phyloP scores from a whole-genome alignment of 2,888 invertebrate species.

The Cheilosia variabilis region DNA sequence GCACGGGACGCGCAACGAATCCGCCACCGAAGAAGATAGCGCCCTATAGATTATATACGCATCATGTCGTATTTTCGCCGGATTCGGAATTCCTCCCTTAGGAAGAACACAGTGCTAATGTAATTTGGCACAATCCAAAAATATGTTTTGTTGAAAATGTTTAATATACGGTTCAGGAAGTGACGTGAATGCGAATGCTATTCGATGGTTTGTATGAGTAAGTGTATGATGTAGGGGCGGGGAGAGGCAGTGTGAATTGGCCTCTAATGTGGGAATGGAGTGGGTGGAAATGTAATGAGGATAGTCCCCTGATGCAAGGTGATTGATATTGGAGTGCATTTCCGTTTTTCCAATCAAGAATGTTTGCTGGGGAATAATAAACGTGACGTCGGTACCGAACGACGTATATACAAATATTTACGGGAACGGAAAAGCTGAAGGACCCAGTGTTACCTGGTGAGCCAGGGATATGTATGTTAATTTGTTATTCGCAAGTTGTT shows the following conservation, averaged over 20 bases:
- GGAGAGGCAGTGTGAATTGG: neutral
- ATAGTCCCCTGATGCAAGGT: neutral
- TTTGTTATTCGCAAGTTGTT: too few species aligned
- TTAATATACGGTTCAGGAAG: constrained; percentile 45
- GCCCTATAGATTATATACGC: constrained; percentile 65
- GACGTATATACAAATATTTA: too few species aligned
- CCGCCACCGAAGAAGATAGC: constrained; percentile 35
- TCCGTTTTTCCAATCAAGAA: neutral
- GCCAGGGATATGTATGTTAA: too few species aligned
- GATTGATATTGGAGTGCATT: constrained; percentile 5
- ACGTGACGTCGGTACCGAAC: too few species aligned
- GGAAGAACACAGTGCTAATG: constrained; percentile 38
- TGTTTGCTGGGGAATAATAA: neutral
- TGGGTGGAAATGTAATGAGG: constrained; percentile 12
- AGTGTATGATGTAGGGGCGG: neutral
- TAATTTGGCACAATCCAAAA: constrained; percentile 65
- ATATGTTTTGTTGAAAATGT: constrained; percentile 63
- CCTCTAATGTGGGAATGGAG: neutral
- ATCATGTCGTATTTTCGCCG: constrained; percentile 61
- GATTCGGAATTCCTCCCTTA: constrained; percentile 56
- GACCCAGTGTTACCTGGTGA: too few species aligned
- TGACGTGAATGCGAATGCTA: constrained; percentile 24
- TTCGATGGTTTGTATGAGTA: neutral
- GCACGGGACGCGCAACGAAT: constrained; percentile 17
- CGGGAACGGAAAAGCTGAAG: too few species aligned